Evolutionary conservation across 2,797 vertebrate species (phyloP).

Genomic region (Gallirallus australis): DNA sequence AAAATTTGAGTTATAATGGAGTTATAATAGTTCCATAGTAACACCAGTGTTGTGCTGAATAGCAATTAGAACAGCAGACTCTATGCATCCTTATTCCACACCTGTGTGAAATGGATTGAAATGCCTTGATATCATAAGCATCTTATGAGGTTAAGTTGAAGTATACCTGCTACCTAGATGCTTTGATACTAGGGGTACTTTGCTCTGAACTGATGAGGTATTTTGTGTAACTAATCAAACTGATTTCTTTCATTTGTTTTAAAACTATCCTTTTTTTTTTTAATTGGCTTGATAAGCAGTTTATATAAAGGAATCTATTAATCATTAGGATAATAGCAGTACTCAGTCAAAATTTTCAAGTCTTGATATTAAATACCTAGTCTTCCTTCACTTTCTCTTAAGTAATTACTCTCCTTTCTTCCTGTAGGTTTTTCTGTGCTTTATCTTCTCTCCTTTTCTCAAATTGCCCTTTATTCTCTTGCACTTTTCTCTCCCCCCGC

Average conservation of each 20-base stretch:
- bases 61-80: background rate
- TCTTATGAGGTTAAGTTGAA: background rate
- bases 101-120: background rate
- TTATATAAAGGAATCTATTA: background rate
- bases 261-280: background rate
- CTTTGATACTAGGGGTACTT: background rate
- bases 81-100: background rate
- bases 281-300: background rate
- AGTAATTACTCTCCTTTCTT: background rate
- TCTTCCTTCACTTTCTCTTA: background rate
- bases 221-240: background rate
- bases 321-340: background rate
- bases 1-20: background rate
- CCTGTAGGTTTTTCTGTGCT: background rate
- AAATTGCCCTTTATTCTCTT: background rate
- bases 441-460: background rate
- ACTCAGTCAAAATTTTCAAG: background rate
- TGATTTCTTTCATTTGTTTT: background rate
- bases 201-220: background rate
- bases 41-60: background rate
- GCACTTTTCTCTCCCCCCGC: fast-evolving
- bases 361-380: background rate
- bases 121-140: background rate
- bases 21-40: background rate
- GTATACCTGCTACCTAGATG: background rate